These are phyloP conservation scores for Rhinophrynus dorsalis DNA, from an alignment of 2,797 vertebrate species.

Conservation along the genomic window DNA sequence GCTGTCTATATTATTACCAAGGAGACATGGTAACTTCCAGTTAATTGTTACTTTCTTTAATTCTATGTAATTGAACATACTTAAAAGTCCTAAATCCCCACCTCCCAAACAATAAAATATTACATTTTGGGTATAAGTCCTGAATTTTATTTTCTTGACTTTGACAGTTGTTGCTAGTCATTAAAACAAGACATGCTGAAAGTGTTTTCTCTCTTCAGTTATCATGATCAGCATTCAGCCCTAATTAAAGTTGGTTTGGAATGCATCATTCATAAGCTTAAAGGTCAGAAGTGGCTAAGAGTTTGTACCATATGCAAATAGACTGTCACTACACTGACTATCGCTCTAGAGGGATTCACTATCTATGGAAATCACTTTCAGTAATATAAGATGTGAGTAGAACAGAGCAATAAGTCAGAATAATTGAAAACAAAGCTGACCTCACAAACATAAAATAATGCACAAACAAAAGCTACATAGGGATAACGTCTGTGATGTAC, in stretches of 20 bases:
- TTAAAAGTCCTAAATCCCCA: too few relatives aligned
- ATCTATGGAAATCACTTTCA: constrained; percentile 28
- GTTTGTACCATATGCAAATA: constrained; percentile 36
- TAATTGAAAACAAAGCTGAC: constrained; percentile 25
- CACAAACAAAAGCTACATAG: too few relatives aligned
- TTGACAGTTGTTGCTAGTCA: too few relatives aligned
- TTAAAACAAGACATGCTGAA: too few relatives aligned
- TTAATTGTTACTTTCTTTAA: too few relatives aligned
- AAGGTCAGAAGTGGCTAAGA: constrained; percentile 40
- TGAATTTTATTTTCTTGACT: too few relatives aligned
- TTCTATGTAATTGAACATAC: too few relatives aligned
- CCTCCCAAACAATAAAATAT: too few relatives aligned
- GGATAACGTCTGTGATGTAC: too few relatives aligned
- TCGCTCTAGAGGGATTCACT: constrained; percentile 7
- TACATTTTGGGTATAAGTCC: too few relatives aligned
- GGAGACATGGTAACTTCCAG: too few relatives aligned
- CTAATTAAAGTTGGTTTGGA: constrained; percentile 15
- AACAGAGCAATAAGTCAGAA: constrained; percentile 6
- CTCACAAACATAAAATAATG: not conserved
- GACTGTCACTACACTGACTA: constrained; percentile 26
- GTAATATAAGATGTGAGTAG: constrained; percentile 26
- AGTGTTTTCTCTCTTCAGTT: not conserved
- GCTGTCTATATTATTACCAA: too few relatives aligned
- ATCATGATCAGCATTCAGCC: not conserved
- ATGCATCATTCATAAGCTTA: constrained; percentile 35